Percentiles rank a stretch among this genome's conserved stretches.
phyloP scores from a whole-genome alignment of 1,140 invertebrate species.

The Pseudomyrmex concolor region DNA sequence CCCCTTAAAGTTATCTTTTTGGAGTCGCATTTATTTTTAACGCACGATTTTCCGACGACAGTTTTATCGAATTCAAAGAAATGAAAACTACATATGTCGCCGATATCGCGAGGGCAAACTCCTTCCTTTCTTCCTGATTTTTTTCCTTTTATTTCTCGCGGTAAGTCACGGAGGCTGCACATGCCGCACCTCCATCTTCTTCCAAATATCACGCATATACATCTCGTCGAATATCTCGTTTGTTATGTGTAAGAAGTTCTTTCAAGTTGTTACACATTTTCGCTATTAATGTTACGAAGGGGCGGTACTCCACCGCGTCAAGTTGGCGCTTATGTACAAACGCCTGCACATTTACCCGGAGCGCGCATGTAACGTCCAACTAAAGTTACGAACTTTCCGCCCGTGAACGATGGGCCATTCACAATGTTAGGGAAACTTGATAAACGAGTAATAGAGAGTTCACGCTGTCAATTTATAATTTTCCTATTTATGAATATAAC shows the following conservation, averaged over 20 bases:
- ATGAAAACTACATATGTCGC: not conserved
- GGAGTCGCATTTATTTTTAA: conserved; percentile 49
- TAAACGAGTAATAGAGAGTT: conserved; percentile 48
- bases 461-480: conserved; percentile 37
- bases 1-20: conserved; percentile 43
- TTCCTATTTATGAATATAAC: conserved; percentile 38
- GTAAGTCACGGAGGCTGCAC: no score
- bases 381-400: conserved; percentile 44
- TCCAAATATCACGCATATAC: no score
- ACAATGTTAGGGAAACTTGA: conserved; percentile 29
- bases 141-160: no score
- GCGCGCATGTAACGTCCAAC: not conserved
- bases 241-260: conserved; percentile 32
- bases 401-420: conserved; percentile 41
- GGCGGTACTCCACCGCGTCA: not conserved
- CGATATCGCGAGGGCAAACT: conserved; percentile 5
- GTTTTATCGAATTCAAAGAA: conserved; percentile 34
- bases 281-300: conserved; percentile 30
- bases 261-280: conserved; percentile 47
- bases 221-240: not conserved
- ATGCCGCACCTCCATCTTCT: not conserved
- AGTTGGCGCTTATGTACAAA: conserved; percentile 28
- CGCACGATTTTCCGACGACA: conserved; percentile 27
- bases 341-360: conserved; percentile 34
- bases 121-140: not conserved